These are phyloP conservation scores for Yponomeuta malinellus DNA, from an alignment of 2,888 invertebrate species.

Conservation along the genomic window DNA sequence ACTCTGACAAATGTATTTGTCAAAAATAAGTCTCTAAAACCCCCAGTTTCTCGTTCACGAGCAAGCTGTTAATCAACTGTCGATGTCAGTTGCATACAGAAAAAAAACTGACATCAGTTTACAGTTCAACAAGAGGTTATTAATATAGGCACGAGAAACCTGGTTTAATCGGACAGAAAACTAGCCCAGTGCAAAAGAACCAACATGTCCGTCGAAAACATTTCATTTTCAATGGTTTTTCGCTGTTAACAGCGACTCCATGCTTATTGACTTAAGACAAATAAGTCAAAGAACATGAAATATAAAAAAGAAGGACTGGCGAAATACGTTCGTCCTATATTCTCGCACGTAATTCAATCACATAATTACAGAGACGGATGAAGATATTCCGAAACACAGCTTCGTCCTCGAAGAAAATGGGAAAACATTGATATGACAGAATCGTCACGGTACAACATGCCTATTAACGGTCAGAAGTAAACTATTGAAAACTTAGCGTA, in stretches of 20 bases:
- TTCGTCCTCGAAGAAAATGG: neutral
- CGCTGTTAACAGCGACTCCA: neutral
- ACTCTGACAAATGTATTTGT: no score
- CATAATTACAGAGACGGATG: neutral
- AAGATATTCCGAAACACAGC: neutral
- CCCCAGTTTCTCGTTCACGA: no score
- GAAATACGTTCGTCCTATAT: neutral
- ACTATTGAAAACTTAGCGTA: neutral
- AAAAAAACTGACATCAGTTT: no score
- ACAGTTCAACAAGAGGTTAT: no score
- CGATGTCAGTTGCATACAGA: no score
- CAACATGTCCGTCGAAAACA: no score
- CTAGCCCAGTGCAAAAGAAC: no score
- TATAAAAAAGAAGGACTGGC: neutral
- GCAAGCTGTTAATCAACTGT: no score
- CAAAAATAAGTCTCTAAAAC: no score
- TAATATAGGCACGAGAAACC: no score
- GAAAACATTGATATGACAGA: neutral
- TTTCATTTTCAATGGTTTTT: neutral
- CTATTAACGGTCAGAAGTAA: neutral
- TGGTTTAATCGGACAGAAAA: no score
- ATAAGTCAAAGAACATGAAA: neutral
- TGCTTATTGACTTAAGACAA: neutral
- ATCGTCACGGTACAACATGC: neutral
- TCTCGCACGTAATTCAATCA: neutral